phyloP scores from a whole-genome alignment of 1,140 invertebrate species.

The Tetraneura akinire region DNA sequence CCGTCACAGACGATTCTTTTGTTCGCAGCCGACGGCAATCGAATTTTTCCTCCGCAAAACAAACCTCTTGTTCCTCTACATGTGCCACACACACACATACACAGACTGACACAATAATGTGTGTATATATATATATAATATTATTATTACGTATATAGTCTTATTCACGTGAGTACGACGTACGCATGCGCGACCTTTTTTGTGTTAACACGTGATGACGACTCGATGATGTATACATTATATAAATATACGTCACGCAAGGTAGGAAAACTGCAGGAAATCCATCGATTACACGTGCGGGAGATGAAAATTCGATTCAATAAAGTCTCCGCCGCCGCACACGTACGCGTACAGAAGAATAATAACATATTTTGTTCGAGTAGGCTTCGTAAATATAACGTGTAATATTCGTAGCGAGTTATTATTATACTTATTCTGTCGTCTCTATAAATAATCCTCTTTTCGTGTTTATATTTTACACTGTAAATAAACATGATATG shows the following conservation, averaged over 20 bases:
- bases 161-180: not conserved
- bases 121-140: not conserved
- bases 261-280: too few species aligned
- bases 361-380: not conserved
- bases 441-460: too few species aligned
- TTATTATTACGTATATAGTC: not conserved
- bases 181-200: not conserved
- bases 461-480: not conserved
- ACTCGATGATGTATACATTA: too few species aligned
- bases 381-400: too few species aligned
- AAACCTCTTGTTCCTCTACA: slow-evolving; percentile 3
- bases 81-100: not conserved
- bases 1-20: slow-evolving; percentile 8
- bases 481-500: not conserved
- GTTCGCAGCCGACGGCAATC: slow-evolving; percentile 34
- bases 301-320: not conserved
- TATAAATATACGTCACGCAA: too few species aligned
- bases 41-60: slow-evolving; percentile 48
- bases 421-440: too few species aligned
- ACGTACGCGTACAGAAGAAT: not conserved
- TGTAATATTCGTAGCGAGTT: too few species aligned
- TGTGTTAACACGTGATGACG: too few species aligned
- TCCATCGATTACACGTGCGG: not conserved
- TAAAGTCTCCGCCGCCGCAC: not conserved
- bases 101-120: not conserved